Conservation (phyloP, 2,113 vertebrate species). For the Aphelocoma coerulescens region DNA sequence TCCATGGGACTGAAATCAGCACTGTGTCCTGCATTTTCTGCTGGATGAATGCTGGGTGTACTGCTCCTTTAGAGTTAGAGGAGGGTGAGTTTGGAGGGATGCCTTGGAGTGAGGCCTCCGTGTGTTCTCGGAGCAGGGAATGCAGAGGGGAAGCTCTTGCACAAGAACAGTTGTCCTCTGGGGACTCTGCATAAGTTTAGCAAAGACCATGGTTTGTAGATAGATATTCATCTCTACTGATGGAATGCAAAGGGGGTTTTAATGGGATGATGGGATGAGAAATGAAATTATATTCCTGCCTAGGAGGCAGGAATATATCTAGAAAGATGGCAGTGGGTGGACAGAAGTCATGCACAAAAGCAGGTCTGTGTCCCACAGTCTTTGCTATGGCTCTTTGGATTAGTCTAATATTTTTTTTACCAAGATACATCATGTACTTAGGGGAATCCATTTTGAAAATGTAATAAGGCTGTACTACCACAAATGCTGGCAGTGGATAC, state of each 20-base stretch:
- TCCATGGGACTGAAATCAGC: neutral
- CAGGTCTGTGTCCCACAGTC: rapidly evolving
- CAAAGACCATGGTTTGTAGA: neutral
- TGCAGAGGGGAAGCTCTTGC: neutral
- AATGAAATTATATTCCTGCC: neutral
- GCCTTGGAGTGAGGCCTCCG: neutral
- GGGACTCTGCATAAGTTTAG: neutral
- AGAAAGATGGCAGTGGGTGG: neutral
- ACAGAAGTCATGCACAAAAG: neutral
- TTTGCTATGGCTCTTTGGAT: neutral
- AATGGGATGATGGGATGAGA: neutral
- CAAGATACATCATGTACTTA: neutral
- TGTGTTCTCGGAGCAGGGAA: neutral
- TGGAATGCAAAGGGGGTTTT: neutral
- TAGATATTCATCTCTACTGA: neutral
- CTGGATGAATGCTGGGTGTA: neutral
- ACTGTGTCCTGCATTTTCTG: neutral
- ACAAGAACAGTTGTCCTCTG: neutral
- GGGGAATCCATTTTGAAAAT: neutral
- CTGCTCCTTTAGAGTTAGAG: neutral
- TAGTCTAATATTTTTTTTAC: neutral
- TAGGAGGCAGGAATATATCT: neutral
- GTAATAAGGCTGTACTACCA: neutral
- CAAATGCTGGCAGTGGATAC: neutral
- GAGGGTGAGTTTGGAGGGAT: neutral